phyloP scores from a whole-genome alignment of 1,140 invertebrate species.

The Bombyx mori region DNA sequence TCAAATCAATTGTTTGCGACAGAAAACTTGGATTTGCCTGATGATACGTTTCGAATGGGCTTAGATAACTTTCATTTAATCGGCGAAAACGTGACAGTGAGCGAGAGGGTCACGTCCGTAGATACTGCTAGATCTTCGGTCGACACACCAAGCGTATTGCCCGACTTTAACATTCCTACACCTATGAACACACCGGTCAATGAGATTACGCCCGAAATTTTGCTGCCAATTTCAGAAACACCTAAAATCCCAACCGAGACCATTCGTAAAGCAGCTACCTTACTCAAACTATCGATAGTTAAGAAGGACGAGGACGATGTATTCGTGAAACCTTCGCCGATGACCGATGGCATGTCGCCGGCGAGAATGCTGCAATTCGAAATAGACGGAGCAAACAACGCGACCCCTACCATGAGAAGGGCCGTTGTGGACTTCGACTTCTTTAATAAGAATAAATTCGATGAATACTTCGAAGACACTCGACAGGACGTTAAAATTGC shows the following conservation, averaged over 20 bases:
- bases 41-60: constrained; percentile 54
- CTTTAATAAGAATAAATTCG: constrained; percentile 50
- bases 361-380: constrained; percentile 62
- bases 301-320: constrained; percentile 43
- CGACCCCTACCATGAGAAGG: constrained; percentile 60
- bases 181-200: constrained; percentile 22
- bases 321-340: constrained; percentile 52
- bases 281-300: constrained; percentile 42
- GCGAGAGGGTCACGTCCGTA: constrained; percentile 34
- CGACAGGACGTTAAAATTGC: constrained; percentile 9
- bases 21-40: constrained; percentile 47
- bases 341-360: constrained; percentile 52
- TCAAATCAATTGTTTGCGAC: constrained; percentile 41
- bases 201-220: constrained; percentile 17
- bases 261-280: constrained; percentile 22
- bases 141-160: constrained; percentile 3
- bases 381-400: constrained; percentile 32
- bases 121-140: constrained; percentile 16
- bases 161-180: constrained; percentile 15
- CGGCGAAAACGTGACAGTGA: constrained; percentile 53
- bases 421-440: constrained; percentile 56
- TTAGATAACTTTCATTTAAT: constrained; percentile 46
- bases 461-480: constrained; percentile 41
- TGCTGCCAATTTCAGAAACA: constrained; percentile 36
- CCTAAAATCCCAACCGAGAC: constrained; percentile 24